A percentile compares a stretch with the other conserved stretches of the same genome.
Evolutionary conservation across 2,888 invertebrate species (phyloP).

Genomic region (Drosophila mettleri): DNA sequence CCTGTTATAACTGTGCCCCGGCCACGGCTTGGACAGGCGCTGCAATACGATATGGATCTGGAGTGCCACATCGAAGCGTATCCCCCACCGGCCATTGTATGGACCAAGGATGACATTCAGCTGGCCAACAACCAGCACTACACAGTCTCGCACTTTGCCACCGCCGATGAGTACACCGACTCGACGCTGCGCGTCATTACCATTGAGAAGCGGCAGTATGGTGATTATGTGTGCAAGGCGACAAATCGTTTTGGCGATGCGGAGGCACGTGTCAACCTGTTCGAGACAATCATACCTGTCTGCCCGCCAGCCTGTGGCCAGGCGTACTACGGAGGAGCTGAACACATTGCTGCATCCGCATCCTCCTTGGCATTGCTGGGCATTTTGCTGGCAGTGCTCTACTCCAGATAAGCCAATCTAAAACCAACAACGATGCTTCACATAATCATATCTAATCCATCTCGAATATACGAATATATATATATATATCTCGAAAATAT

Average conservation of each 20-base stretch:
- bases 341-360: conserved; percentile 77
- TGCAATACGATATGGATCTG: conserved; percentile 97
- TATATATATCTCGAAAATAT: conserved; percentile 27
- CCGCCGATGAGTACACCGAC: conserved; percentile 96
- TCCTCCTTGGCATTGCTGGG: conserved; percentile 86
- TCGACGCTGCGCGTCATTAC: conserved; percentile 95
- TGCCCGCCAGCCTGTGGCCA: conserved; percentile 95
- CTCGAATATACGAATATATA: conserved; percentile 44
- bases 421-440: conserved; percentile 35
- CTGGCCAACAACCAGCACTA: conserved; percentile 96
- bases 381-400: conserved; percentile 85
- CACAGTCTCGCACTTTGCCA: conserved; percentile 95
- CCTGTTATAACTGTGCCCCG: conserved; percentile 94
- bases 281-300: conserved; percentile 95
- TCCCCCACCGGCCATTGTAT: conserved; percentile 96
- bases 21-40: conserved; percentile 92
- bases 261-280: conserved; percentile 92
- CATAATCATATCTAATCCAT: conserved; percentile 55
- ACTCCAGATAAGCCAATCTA: conserved; percentile 83
- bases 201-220: conserved; percentile 95
- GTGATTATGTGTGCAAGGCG: conserved; percentile 93
- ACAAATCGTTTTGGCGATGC: conserved; percentile 94
- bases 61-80: conserved; percentile 98
- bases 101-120: conserved; percentile 94
- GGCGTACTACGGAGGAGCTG: conserved; percentile 83